Percentiles rank a stretch among this genome's conserved stretches.
phyloP scores from a whole-genome alignment of 2,888 invertebrate species.

The Euclidia mi region DNA sequence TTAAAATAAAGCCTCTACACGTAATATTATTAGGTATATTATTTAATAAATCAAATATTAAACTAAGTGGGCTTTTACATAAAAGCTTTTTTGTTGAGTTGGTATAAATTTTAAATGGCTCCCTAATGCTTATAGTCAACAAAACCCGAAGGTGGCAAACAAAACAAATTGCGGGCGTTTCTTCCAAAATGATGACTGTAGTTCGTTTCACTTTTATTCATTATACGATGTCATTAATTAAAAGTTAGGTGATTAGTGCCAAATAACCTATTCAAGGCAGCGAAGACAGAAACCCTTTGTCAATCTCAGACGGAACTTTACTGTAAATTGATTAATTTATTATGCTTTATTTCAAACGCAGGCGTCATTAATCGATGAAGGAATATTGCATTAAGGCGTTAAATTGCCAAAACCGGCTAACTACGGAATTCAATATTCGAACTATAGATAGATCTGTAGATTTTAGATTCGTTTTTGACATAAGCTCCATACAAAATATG shows the following conservation, averaged over 20 bases:
- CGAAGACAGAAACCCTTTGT: slow-evolving; percentile 69
- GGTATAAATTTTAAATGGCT: too few relatives aligned
- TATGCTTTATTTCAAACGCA: slow-evolving; percentile 62
- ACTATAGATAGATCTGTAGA: too few relatives aligned
- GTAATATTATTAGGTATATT: too few relatives aligned
- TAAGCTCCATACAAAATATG: too few relatives aligned
- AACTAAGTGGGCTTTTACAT: too few relatives aligned
- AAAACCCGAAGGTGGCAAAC: background rate
- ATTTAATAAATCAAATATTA: too few relatives aligned
- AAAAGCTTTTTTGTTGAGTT: too few relatives aligned
- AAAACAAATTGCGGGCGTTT: slow-evolving; percentile 27
- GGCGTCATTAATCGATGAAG: slow-evolving; percentile 25
- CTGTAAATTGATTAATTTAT: slow-evolving; percentile 73
- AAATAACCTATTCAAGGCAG: slow-evolving; percentile 70
- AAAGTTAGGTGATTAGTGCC: slow-evolving; percentile 81
- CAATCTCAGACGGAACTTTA: slow-evolving; percentile 63
- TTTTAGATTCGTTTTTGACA: too few relatives aligned
- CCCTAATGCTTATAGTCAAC: too few relatives aligned
- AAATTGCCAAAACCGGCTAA: too few relatives aligned
- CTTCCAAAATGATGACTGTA: slow-evolving; percentile 47
- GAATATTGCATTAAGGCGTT: background rate
- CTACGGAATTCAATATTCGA: too few relatives aligned
- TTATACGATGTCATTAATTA: slow-evolving; percentile 77
- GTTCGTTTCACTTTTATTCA: slow-evolving; percentile 69
- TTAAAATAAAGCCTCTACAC: too few relatives aligned